Evolutionary conservation across 2,888 invertebrate species (phyloP).

Genomic region (Pyrochroa serraticornis): DNA sequence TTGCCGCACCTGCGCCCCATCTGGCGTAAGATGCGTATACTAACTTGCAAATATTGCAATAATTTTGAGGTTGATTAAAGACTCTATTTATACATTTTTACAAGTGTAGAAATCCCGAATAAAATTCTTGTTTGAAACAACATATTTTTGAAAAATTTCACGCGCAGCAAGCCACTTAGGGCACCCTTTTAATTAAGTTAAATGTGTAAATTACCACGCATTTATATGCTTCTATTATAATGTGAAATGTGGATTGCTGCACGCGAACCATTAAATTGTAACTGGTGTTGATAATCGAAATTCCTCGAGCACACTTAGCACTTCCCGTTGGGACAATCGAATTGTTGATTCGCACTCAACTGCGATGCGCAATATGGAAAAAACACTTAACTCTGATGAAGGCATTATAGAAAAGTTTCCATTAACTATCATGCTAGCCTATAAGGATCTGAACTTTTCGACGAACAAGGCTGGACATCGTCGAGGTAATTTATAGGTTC

Average conservation of each 20-base stretch:
- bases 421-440: conserved; percentile 55
- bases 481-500: conserved; percentile 53
- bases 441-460: conserved; percentile 55
- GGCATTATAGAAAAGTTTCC: conserved; percentile 27
- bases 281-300: conserved; percentile 15
- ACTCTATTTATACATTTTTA: conserved; percentile 25
- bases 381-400: conserved; percentile 21
- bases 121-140: conserved; percentile 14
- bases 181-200: too few species aligned
- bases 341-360: conserved; percentile 14
- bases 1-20: conserved; percentile 4
- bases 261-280: neutral
- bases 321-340: conserved; percentile 3
- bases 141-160: conserved; percentile 5
- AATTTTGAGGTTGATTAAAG: conserved; percentile 15
- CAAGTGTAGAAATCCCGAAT: conserved; percentile 23
- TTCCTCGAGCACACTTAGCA: conserved; percentile 12
- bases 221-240: neutral
- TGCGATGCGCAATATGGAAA: conserved; percentile 12
- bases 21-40: conserved; percentile 30
- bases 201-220: neutral
- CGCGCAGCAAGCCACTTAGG: too few species aligned
- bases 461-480: conserved; percentile 60
- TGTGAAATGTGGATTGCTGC: neutral
- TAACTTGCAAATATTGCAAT: conserved; percentile 34